Base-by-base conservation (phyloP, 2,113 vertebrate genomes). In the Hemiprocne comata region DNA sequence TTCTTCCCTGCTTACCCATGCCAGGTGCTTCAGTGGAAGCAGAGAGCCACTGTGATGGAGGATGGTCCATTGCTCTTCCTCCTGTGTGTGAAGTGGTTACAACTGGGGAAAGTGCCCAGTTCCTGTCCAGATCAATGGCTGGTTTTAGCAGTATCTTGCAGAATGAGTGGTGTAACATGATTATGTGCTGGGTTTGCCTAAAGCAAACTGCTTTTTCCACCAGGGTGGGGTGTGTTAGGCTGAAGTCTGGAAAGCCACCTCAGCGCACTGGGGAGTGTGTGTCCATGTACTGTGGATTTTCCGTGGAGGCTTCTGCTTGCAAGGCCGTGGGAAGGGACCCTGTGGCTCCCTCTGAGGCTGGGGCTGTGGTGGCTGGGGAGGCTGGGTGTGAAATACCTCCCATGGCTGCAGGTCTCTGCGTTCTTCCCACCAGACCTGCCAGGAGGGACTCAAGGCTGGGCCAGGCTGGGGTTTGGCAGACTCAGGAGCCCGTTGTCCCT, bases 211-310 rank as follows among this genome's bases (percentile, higher is more conserved):
- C 15, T 71, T 50, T 71, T 72, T 58, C 25, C 19, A 40, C 4
- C 7, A 17, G 3, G 4, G 6, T 15, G n/a, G 36, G 36, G 23
- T 50, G 29, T 7, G 5, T 46, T 65, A 28, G 0, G 0, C 17
- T 36, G 23, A 48, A 42, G n/a, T 12, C 20, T 46, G 24, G 50
- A 48, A 77, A 53, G 17, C 9, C 44, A 9, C 10, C 16, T 23
- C 8, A 12, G 38, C 13, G 72, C 3, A 3, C 36, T 0, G 10
- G 13, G 34, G 6, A 2, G 13, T 7, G 3, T 21, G 8, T 42
- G 9, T 17, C 36, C 28, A 25, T 50, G 21, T 13, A 10, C 21
- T 50, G 23, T 50, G 23, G 48, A 24, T 50, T 10, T 24, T 48
- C 12, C 23, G 6, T 15, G 36, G 34, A 65, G 50, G 42, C 4